Base-by-base conservation (phyloP, 2,888 invertebrate genomes). In the Cotesia congregata region DNA sequence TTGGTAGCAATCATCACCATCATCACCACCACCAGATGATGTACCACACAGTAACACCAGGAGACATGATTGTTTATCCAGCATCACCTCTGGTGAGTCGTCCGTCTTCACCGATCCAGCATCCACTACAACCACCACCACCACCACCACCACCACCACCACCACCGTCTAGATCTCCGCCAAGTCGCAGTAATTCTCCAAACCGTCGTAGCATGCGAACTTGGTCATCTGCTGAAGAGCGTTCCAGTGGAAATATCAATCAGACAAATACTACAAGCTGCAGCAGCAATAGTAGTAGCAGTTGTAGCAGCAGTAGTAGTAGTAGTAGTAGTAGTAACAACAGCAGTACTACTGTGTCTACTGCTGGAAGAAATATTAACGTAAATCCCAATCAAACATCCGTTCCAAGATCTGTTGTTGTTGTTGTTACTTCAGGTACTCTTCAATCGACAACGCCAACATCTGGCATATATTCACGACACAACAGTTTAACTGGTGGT, bases 61-160 rank as follows among this genome's bases (percentile, higher is more conserved):
- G 83, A 69, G 89, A 89, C 40, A 82, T 87, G 78, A 80, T 88
- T 82, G 83, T 86, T 82, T 89, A 88, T 83, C 92, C 94, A 72
- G 90, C 93, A 79, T 94, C 95, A 70, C 95, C 95, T 9, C 92
- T 94, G 88, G 92, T 94, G 86, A 94, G 93, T 85, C 93, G 93
- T 82, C 92, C 93, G 83, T 93, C 94, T 12, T 50, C 50, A 50
- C 50, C 50, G 50, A 12, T 50, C 4, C 12, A 50, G 7, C 50
- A 50, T 50, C 50, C 50, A 50, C 20, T 2, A 20, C 20, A 1
- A 20, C 20, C 20, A n/a, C n/a, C n/a, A n/a, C n/a, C n/a, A n/a
- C 50, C 50, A 50, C 30, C 30, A 30, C 30, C 30, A 30, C 30
- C 30, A 30, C 30, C 30, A 72, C 95, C 96, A 67, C 95, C 96